Percentiles rank a stretch among this genome's conserved stretches.
Evolutionary conservation across 2,113 vertebrate species (phyloP).

Genomic region (Ctenomys sociabilis): DNA sequence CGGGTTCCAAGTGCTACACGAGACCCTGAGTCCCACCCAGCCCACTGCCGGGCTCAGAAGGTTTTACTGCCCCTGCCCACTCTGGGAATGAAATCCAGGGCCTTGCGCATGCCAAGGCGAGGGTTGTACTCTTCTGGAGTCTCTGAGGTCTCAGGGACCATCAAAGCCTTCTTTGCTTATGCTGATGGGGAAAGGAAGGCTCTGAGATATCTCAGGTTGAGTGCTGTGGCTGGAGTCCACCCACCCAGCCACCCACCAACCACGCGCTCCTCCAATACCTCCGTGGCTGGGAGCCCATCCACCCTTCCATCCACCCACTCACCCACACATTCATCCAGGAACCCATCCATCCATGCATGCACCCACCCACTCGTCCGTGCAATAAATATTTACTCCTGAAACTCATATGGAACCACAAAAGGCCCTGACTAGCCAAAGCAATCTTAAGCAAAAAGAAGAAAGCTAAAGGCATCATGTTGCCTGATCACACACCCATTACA

Average conservation of each 20-base stretch:
- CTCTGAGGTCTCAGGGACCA: not conserved
- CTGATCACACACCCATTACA: not conserved
- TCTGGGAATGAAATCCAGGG: not conserved
- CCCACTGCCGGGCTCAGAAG: not conserved
- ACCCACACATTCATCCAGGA: not conserved
- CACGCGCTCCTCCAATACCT: not conserved
- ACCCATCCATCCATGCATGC: too few relatives aligned
- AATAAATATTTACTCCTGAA: not conserved
- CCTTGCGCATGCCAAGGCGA: not conserved
- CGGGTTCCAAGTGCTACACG: rapidly evolving
- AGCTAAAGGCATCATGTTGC: too few relatives aligned
- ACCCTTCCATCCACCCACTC: not conserved
- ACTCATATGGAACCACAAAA: not conserved
- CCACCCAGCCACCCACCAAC: not conserved
- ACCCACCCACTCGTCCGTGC: not conserved
- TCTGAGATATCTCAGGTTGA: not conserved
- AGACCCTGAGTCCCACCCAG: not conserved
- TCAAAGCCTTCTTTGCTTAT: not conserved
- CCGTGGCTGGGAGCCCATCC: not conserved
- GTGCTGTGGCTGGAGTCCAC: not conserved
- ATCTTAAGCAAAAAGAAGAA: not conserved
- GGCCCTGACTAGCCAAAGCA: not conserved
- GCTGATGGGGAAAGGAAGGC: not conserved
- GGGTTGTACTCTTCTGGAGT: not conserved
- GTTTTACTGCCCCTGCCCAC: not conserved